phyloP scores from a whole-genome alignment of 2,888 invertebrate species.

The Mythimna pallens region DNA sequence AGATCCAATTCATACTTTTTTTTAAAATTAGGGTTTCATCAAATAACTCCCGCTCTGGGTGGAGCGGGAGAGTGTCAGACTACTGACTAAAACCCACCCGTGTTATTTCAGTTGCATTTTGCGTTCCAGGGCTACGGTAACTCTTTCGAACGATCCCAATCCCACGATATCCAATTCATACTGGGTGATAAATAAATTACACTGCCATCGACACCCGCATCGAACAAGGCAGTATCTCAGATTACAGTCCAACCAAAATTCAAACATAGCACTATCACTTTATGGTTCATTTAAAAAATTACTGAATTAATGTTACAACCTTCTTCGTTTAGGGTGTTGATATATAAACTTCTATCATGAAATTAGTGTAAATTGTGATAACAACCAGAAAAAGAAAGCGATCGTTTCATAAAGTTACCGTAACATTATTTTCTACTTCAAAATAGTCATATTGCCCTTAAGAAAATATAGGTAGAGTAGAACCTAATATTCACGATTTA shows the following conservation, averaged over 20 bases:
- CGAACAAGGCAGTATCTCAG: too few species aligned
- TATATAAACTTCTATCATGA: neutral
- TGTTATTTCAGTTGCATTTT: too few species aligned
- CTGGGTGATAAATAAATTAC: neutral
- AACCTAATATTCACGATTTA: slow-evolving; percentile 11
- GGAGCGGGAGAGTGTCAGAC: too few species aligned
- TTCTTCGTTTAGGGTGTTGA: neutral
- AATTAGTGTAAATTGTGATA: neutral
- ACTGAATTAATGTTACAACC: too few species aligned
- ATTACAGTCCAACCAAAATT: too few species aligned
- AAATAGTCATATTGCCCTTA: neutral
- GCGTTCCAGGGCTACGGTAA: too few species aligned
- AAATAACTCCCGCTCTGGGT: too few species aligned
- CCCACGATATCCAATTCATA: neutral
- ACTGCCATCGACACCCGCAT: neutral
- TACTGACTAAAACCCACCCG: too few species aligned
- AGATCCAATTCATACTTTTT: neutral
- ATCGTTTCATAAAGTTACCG: neutral
- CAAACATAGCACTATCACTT: too few species aligned
- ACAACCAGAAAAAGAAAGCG: neutral
- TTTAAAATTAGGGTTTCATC: too few species aligned
- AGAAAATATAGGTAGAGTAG: slow-evolving; percentile 18
- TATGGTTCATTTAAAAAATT: too few species aligned
- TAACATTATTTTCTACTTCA: neutral
- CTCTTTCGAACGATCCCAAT: too few species aligned